phyloP scores from a whole-genome alignment of 2,113 vertebrate species.

The Penelope pileata region DNA sequence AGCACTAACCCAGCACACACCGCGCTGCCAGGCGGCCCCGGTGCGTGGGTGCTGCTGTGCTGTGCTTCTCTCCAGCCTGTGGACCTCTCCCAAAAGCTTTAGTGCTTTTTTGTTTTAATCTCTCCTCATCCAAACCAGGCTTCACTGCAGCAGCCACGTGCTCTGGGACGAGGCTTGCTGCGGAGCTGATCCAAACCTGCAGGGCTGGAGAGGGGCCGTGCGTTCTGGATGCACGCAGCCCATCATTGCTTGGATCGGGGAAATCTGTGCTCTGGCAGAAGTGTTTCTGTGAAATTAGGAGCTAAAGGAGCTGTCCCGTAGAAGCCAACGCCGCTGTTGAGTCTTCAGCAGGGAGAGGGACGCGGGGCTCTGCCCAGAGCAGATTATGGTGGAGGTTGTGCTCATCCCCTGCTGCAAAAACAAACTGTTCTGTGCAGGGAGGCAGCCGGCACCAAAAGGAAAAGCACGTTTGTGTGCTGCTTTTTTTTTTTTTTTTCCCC shows the following conservation, averaged over 20 bases:
- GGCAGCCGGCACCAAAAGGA: neutral
- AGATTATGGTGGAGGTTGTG: neutral
- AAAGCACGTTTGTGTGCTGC: neutral
- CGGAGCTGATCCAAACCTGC: neutral
- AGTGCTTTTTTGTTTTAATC: neutral
- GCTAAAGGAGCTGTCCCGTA: fast-evolving
- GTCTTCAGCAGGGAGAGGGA: neutral
- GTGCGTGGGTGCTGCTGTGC: neutral
- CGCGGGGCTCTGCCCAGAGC: fast-evolving
- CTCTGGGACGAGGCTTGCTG: neutral
- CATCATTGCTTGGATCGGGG: fast-evolving
- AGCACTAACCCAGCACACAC: neutral
- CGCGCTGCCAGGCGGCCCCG: neutral
- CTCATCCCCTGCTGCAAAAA: neutral
- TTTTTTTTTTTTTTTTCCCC: neutral
- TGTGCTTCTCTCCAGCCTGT: too few relatives aligned
- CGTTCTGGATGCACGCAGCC: neutral
- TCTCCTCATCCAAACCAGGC: neutral
- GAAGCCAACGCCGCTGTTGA: neutral
- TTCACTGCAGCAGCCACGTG: neutral
- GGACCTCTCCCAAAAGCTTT: neutral
- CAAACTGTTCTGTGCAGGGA: neutral
- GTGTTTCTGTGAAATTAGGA: neutral
- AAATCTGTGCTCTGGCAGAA: neutral
- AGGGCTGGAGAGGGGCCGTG: neutral